Evolutionary conservation across 1,140 invertebrate species (phyloP), one percentile per base, ranked within the genome.

Genomic region (Archivesica marissinica): DNA sequence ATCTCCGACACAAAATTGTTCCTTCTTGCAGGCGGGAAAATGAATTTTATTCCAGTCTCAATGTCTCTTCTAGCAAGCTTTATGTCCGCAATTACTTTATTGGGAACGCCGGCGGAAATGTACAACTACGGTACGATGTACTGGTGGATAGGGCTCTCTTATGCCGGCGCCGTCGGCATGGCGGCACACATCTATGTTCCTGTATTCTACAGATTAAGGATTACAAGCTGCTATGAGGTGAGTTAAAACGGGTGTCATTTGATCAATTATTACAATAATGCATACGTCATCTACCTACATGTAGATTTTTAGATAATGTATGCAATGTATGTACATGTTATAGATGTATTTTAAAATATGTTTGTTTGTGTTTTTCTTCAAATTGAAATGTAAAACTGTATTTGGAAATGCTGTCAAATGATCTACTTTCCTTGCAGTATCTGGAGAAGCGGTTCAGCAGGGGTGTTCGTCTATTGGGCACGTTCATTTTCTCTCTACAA

Each of bases 51-150:
- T 0, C 92, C 92, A 0, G 91, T 91, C 0, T 85, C 91, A 0
- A 86, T 93, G 86, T 92, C 91, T 25, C 66, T 92, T 61, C 77
- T 92, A 50, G 89, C 93, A 93, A 98, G 97, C 47, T 98, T 99
- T 91, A 98, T 99, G 97, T 98, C 97, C 1, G 97, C 98, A 15
- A 96, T 99, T 20, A 97, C 97, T 0, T 93, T 99, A 15, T 94
- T 99, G 23, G 98, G 98, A 33, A 91, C 86, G 20, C 88, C 91
- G 13, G 85, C 77, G 15, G 92, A 92, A 87, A 88, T 92, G 76
- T 92, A 92, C 77, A 84, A 88, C 50, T 91, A 88, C 75, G 89
- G 89, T 13, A 90, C 90, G 13, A 89, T 90, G 88, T 92, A 91
- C 61, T 83, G 85, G 64, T 91, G 80, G 54, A 84, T 90, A 25